phyloP scores from a whole-genome alignment of 2,888 invertebrate species.

The Therioaphis trifolii region DNA sequence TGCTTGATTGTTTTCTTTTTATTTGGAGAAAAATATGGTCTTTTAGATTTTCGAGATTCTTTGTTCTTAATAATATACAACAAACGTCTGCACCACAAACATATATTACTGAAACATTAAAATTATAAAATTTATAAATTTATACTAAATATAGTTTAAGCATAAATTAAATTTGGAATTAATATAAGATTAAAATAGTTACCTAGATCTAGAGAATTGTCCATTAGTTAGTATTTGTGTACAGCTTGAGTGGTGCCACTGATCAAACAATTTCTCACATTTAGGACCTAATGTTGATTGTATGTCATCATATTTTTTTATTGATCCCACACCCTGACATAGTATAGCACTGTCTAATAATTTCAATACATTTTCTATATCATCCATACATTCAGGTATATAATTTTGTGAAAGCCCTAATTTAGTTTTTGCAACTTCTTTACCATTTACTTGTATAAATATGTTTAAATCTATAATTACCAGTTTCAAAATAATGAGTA shows the following conservation, averaged over 20 bases:
- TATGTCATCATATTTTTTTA: conserved; percentile 15
- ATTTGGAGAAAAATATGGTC: too few species aligned
- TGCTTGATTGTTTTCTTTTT: too few species aligned
- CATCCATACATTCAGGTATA: background rate
- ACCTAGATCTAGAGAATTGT: background rate
- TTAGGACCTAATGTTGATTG: conserved; percentile 10
- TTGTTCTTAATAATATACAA: too few species aligned
- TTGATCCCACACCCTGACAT: background rate
- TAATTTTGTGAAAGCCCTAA: background rate
- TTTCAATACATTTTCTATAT: conserved; percentile 8
- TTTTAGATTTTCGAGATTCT: too few species aligned
- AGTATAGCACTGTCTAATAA: background rate
- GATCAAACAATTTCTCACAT: conserved; percentile 1
- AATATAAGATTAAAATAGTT: conserved; percentile 4
- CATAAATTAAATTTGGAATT: background rate
- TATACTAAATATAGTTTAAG: too few species aligned
- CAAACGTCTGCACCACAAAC: background rate
- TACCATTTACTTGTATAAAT: conserved; percentile 17
- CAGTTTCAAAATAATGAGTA: background rate
- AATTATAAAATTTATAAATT: conserved; percentile 3
- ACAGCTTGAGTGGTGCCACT: background rate
- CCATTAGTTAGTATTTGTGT: too few species aligned
- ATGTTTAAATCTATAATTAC: conserved; percentile 20
- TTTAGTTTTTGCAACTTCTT: conserved; percentile 4
- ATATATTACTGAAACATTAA: conserved; percentile 18